phyloP scores from a whole-genome alignment of 2,797 vertebrate genomes.

The Meda fulgida region DNA sequence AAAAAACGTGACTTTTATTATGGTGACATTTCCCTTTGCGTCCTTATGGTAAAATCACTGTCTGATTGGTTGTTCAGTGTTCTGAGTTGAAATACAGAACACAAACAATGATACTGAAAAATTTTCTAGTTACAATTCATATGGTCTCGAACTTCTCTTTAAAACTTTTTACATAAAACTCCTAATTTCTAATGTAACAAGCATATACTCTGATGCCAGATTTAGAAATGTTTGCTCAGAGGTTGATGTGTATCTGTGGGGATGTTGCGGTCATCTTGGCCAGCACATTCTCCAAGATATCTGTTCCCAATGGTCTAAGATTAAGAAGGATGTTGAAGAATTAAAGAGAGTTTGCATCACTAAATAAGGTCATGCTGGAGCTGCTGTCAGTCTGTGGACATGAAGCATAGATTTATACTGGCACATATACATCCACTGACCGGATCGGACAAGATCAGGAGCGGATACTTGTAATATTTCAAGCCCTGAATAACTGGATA shows the following conservation, averaged over 20 bases:
- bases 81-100: neutral
- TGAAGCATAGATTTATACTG: slow-evolving; percentile 47
- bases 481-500: slow-evolving; percentile 23
- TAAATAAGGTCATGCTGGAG: slow-evolving; percentile 55
- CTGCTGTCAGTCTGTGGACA: slow-evolving; percentile 16
- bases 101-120: neutral
- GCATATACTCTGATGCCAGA: neutral
- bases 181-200: neutral
- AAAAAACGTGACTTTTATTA: neutral
- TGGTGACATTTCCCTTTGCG: neutral
- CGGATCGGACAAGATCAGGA: slow-evolving; percentile 24
- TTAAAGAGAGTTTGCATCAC: slow-evolving; percentile 12
- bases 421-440: slow-evolving; percentile 29
- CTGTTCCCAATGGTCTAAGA: slow-evolving; percentile 11
- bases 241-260: slow-evolving; percentile 22
- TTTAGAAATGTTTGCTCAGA: slow-evolving; percentile 6
- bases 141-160: neutral
- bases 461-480: slow-evolving; percentile 7
- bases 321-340: slow-evolving; percentile 24
- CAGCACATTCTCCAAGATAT: slow-evolving; percentile 6
- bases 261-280: neutral
- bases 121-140: neutral
- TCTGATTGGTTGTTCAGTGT: neutral
- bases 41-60: neutral
- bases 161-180: neutral